Percentiles rank a stretch among this genome's conserved stretches.
Conservation (phyloP, 2,888 invertebrate species). For the Pecten maximus region DNA sequence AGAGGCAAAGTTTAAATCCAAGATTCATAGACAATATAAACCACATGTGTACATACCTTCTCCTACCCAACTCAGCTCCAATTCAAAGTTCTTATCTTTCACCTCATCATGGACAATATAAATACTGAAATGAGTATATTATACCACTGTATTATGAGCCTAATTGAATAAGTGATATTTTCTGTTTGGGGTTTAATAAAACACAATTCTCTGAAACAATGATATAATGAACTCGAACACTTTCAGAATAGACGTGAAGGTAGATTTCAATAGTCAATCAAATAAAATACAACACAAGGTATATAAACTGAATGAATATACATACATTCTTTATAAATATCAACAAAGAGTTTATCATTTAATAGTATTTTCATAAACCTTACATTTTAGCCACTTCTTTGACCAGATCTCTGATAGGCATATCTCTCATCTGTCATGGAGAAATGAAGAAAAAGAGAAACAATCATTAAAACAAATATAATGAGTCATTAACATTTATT, state of each 20-base stretch:
- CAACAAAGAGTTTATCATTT: too few species aligned
- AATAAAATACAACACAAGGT: too few species aligned
- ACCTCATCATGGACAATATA: conserved; percentile 87
- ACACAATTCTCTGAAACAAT: not conserved
- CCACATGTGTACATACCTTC: conserved; percentile 83
- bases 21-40: too few species aligned
- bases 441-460: conserved; percentile 27
- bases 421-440: conserved; percentile 86
- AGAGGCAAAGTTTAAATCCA: not conserved
- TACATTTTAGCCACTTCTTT: conserved; percentile 97
- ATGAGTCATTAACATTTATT: too few species aligned
- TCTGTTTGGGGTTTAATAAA: not conserved
- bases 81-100: conserved; percentile 97
- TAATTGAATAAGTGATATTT: not conserved
- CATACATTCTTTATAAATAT: too few species aligned
- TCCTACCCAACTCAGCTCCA: conserved; percentile 97
- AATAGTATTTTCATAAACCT: conserved; percentile 70
- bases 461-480: not conserved
- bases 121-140: conserved; percentile 77
- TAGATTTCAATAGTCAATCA: too few species aligned
- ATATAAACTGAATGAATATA: too few species aligned
- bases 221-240: too few species aligned
- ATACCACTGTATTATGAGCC: not conserved
- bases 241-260: not conserved
- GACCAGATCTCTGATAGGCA: conserved; percentile 92